Evolutionary conservation across 2,797 vertebrate genomes (phyloP), one percentile per base, ranked within the genome.

Genomic region (Oreochromis grahami): DNA sequence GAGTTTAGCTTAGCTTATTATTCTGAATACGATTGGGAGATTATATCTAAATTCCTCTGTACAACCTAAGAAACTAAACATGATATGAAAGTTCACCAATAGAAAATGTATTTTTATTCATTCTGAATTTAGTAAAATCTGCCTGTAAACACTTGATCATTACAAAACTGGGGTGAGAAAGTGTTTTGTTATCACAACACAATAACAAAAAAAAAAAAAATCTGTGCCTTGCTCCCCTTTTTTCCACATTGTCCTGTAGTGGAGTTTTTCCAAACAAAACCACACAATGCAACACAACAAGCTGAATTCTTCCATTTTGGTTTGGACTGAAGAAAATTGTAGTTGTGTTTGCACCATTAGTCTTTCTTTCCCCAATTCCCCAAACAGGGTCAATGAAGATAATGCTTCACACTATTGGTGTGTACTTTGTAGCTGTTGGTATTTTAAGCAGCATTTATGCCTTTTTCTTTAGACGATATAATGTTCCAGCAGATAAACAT

Each of bases 401-500:
- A 26, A 74, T n/a, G 3, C 70, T 13, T 79, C 26, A 7, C 6
- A 2, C 50, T 65, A 13, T 79, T 2, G 2, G 1, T 43, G 12
- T 78, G 36, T 58, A 15, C 56, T 84, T 48, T 19, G 19, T 60
- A 19, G 45, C 80, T 80, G 45, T 6, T 51, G 63, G n/a, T 77
- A 68, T 82, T 88, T 58, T 14, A 3, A 68, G 56, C 15, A 36
- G 26, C 82, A 48, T 68, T 58, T 48, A 17, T 17, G 32, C 14
- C 45, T 43, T 79, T 88, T 80, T 60, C 70, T 80, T 8, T 8
- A 32, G 21, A 68, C 24, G n/a, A 55, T 34, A 11, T 81, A 77
- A 82, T 77, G 81, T 68, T 72, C 45, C 48, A 9, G 76, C 38
- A 79, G 58, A 87, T 89, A 74, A 86, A 86, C 41, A 48, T 53